Base-by-base conservation (phyloP, 2,888 invertebrate species). In the Conops quadrifasciatus region DNA sequence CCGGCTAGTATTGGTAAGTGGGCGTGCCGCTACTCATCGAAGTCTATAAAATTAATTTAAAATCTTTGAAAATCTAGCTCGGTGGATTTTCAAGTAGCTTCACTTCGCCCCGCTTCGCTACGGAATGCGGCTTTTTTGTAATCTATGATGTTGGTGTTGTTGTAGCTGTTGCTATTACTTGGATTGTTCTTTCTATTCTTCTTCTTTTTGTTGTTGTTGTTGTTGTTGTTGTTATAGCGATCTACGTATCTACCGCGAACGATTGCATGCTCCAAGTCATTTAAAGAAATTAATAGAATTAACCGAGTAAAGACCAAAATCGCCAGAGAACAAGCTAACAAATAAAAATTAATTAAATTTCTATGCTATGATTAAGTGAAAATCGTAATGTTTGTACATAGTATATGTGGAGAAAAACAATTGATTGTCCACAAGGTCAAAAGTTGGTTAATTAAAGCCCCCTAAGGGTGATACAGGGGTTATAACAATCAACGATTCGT, bases 41-140 rank as follows among this genome's bases (percentile, higher is more conserved):
- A 49, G 49, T 81, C 79, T 79, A 78, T 74, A 75, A 79, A 82
- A 82, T 81, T 81, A 81, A 81, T 81, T 81, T 81, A 72, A 71
- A 74, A 75, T 67, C 62, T 51, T 36, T 47, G 11, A 47, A 21
- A 16, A 24, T 36, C 21, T 7, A 24, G 9, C 19, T 36, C 36
- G 16, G 24, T 58, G 26, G 58, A 19, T 58, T 13, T 15, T 16
- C 5, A 16, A 58, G 58, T 16, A 28, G 58, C 58, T 56, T 56
- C 36, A 7, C 36, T 36, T 36, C 36, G 36, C 9, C 36, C 9
- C 36, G 36, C 36, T 4, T n/a, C 36, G 9, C 9, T 9, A 36
- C 9, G 36, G 36, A 36, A 36, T 36, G 36, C 15, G 56, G 43
- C 43, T 43, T 62, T 43, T 36, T 16, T 56, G 36, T 21, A 24